phyloP scores from a whole-genome alignment of 2,113 vertebrate genomes.

The Notothenia rossii region DNA sequence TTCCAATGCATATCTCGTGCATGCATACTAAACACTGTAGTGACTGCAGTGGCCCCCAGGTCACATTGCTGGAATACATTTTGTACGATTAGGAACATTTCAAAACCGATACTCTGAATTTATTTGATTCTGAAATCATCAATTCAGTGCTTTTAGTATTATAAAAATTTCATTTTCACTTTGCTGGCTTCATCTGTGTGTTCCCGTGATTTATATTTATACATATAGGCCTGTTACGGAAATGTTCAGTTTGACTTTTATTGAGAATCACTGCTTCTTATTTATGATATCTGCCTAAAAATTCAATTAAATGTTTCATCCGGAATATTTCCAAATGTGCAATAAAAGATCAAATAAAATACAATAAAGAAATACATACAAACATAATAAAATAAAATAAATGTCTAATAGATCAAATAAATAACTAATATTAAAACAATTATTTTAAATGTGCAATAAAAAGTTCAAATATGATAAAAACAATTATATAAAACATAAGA shows the following conservation, averaged over 20 bases:
- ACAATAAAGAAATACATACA: too few relatives aligned
- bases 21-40: constrained; percentile 6
- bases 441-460: too few relatives aligned
- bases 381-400: too few relatives aligned
- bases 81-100: not conserved
- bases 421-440: too few relatives aligned
- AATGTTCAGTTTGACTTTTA: too few relatives aligned
- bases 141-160: not conserved
- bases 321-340: not conserved
- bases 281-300: not conserved
- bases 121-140: not conserved
- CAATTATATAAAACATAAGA: too few relatives aligned
- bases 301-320: not conserved
- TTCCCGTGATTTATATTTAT: not conserved
- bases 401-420: too few relatives aligned
- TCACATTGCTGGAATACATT: not conserved
- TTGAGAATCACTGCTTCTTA: not conserved
- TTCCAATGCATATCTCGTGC: constrained; percentile 2
- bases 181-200: constrained; percentile 19
- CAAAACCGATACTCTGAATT: not conserved
- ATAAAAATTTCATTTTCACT: not conserved
- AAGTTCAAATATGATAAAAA: too few relatives aligned
- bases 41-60: not conserved
- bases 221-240: too few relatives aligned
- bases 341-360: not conserved